phyloP scores from a whole-genome alignment of 1,140 invertebrate genomes.

The Catajapyx aquilonaris region DNA sequence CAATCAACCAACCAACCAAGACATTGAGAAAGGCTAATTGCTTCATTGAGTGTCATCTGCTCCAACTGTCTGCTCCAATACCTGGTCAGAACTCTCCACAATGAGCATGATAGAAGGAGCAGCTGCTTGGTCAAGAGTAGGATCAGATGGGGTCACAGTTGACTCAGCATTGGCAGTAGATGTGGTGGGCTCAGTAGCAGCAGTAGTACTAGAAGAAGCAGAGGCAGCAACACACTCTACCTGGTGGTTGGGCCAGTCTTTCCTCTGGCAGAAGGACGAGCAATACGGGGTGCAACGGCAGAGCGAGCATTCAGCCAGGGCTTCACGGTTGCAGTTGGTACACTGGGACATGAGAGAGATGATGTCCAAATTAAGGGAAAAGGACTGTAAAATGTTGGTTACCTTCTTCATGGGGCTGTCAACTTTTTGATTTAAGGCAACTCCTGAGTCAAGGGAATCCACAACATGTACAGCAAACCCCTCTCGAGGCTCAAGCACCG shows the following conservation, averaged over 20 bases:
- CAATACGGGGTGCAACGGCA: constrained; percentile 67
- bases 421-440: constrained; percentile 31
- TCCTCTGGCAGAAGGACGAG: constrained; percentile 65
- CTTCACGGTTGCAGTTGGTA: constrained; percentile 67
- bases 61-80: too few species aligned
- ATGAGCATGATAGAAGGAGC: constrained; percentile 29
- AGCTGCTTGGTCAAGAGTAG: too few species aligned
- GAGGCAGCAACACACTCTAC: constrained; percentile 49
- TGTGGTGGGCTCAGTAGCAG: too few species aligned
- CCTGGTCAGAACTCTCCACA: constrained; percentile 23
- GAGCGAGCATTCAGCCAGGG: constrained; percentile 60
- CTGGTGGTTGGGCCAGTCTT: constrained; percentile 67
- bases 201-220: constrained; percentile 23
- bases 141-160: too few species aligned
- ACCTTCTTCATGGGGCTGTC: constrained; percentile 21
- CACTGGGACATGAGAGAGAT: constrained; percentile 32
- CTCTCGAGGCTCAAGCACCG: constrained; percentile 12
- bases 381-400: constrained; percentile 27
- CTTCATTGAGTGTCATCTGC: too few species aligned
- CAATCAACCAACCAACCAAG: too few species aligned
- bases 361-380: neutral
- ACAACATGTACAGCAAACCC: constrained; percentile 15
- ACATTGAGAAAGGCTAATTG: too few species aligned
- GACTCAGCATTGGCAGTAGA: too few species aligned
- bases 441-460: constrained; percentile 28